Conservation (phyloP, 2,113 vertebrate genomes). For the Rhinichthys klamathensis region DNA sequence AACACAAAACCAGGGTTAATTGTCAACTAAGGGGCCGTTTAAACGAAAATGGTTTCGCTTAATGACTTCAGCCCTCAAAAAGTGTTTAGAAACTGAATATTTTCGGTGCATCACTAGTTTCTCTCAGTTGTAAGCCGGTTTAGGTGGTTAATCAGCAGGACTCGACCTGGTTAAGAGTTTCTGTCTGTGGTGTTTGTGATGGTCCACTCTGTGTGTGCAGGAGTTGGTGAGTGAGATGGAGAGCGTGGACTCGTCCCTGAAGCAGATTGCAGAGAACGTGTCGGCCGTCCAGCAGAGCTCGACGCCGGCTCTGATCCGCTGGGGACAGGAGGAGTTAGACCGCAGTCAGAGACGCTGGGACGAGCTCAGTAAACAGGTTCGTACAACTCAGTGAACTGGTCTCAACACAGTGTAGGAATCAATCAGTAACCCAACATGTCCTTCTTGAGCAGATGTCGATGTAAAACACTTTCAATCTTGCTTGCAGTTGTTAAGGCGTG, state of each 20-base stretch:
- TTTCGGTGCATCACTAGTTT: no score
- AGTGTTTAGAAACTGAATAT: no score
- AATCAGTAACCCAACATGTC: background rate
- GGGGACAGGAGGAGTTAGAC: slow-evolving; percentile 78
- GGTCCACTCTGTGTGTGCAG: slow-evolving; percentile 68
- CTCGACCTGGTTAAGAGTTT: no score
- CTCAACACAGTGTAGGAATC: background rate
- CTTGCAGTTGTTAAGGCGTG: slow-evolving; percentile 84
- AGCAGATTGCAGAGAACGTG: slow-evolving; percentile 86
- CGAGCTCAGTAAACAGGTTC: slow-evolving; percentile 86
- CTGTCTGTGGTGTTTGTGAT: background rate
- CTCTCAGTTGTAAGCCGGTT: no score
- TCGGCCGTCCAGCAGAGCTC: slow-evolving; percentile 76
- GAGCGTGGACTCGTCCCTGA: slow-evolving; percentile 82
- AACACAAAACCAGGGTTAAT: no score
- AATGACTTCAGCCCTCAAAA: no score
- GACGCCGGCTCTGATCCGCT: slow-evolving; percentile 75
- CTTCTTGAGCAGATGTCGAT: background rate
- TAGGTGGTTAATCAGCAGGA: no score
- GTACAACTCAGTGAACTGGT: background rate
- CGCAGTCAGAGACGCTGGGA: slow-evolving; percentile 83
- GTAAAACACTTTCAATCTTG: background rate
- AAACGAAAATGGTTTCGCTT: no score
- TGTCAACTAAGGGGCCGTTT: no score
- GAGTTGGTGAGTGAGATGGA: slow-evolving; percentile 80